Percentiles rank a stretch among this genome's conserved stretches.
phyloP scores from a whole-genome alignment of 2,113 vertebrate genomes.

The Cyphomyrus plagiostoma region DNA sequence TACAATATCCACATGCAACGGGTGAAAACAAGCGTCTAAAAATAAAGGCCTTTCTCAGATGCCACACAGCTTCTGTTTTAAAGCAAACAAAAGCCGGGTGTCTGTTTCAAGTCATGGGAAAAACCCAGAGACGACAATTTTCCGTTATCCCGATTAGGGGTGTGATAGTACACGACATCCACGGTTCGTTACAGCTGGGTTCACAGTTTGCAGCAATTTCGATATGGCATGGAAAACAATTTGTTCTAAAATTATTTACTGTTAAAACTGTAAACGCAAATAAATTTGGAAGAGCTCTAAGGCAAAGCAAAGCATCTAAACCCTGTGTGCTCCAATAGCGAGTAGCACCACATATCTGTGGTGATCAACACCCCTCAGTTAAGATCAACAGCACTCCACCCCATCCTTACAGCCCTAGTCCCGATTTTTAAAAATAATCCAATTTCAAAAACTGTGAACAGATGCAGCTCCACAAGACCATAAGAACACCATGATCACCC shows the following conservation, averaged over 20 bases:
- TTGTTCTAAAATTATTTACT: not conserved
- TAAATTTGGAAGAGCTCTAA: not conserved
- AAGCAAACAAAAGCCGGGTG: not conserved
- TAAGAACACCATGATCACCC: not conserved
- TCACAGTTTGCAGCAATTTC: not conserved
- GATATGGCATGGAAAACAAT: not conserved
- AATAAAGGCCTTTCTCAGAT: not conserved
- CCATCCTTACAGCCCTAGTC: not conserved
- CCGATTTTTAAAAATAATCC: not conserved
- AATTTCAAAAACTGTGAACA: not conserved
- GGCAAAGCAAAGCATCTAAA: not conserved
- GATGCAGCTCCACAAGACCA: not conserved
- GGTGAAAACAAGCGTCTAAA: slow-evolving; percentile 1
- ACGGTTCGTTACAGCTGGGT: not conserved
- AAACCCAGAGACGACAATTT: not conserved
- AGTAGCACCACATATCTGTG: not conserved
- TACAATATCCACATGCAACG: not conserved
- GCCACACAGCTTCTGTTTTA: not conserved
- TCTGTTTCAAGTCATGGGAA: not conserved
- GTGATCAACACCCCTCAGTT: not conserved
- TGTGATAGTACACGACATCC: too few relatives aligned
- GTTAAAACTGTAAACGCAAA: not conserved
- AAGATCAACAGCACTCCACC: not conserved
- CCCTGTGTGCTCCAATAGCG: not conserved
- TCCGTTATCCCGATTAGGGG: not conserved